Percentiles rank a stretch among this genome's conserved stretches.
Evolutionary conservation across 92 coral and sea anemone species (phyloP).

Genomic region (Bergia sp.): DNA sequence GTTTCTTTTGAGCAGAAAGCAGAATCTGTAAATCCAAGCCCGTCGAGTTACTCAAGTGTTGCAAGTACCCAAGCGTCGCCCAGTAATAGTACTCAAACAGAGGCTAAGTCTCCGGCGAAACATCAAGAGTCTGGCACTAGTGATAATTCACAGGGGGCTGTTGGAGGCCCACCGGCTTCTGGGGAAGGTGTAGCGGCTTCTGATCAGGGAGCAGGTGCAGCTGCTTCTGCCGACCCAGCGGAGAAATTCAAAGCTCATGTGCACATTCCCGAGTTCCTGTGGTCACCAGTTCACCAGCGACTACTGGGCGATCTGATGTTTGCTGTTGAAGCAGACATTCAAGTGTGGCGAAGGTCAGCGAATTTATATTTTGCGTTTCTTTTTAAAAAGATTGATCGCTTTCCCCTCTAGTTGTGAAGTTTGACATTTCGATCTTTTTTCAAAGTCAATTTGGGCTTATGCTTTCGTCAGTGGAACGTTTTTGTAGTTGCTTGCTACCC

Average conservation of each 20-base stretch:
- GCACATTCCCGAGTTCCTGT: conserved; percentile 92
- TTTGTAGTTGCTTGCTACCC: no score
- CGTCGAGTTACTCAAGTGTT: conserved; percentile 3
- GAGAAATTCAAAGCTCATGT: conserved; percentile 74
- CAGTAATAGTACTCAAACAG: neutral
- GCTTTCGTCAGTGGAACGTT: no score
- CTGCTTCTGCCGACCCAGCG: conserved; percentile 56
- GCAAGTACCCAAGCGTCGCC: conserved; percentile 53
- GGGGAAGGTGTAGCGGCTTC: conserved; percentile 48
- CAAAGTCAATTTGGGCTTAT: no score
- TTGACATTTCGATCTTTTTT: no score
- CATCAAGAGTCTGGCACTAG: neutral
- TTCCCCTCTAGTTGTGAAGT: no score
- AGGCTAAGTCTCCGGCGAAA: neutral
- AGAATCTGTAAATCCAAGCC: neutral
- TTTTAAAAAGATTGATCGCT: no score
- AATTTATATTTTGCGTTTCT: neutral
- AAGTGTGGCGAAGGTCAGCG: conserved; percentile 96
- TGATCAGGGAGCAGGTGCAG: conserved; percentile 45
- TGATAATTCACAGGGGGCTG: neutral
- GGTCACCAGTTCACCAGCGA: conserved; percentile 98
- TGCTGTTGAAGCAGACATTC: conserved; percentile 95
- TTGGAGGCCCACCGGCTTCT: conserved; percentile 25
- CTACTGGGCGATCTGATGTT: conserved; percentile 91
- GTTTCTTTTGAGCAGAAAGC: conserved; percentile 24